Evolutionary conservation across 2,888 invertebrate species (phyloP).

Genomic region (Xiphydria camelus): DNA sequence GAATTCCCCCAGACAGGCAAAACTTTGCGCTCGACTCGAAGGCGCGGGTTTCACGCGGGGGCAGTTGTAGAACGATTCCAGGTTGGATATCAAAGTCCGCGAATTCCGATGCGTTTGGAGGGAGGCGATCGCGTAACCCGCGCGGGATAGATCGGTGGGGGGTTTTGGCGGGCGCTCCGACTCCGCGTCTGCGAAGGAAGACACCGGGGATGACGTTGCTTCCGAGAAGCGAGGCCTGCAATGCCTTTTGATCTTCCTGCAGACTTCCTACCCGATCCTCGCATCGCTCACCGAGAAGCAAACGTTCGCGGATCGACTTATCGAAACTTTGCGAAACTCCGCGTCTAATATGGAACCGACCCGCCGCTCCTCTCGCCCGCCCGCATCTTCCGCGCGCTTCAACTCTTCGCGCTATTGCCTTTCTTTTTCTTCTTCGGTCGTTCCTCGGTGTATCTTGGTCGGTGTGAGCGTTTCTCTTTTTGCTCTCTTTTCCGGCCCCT

Average conservation of each 20-base stretch:
- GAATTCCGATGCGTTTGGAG: slow-evolving; percentile 28
- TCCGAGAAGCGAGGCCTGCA: slow-evolving; percentile 47
- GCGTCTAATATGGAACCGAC: too few relatives aligned
- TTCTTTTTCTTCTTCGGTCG: too few relatives aligned
- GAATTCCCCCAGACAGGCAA: too few relatives aligned
- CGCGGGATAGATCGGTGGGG: slow-evolving; percentile 4
- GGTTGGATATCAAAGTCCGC: slow-evolving; percentile 33
- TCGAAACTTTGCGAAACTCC: slow-evolving; percentile 49
- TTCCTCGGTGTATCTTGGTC: too few relatives aligned
- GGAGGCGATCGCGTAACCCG: slow-evolving; percentile 32
- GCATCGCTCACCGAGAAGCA: slow-evolving; percentile 30
- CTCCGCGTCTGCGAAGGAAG: slow-evolving; percentile 29
- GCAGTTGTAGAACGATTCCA: slow-evolving; percentile 18
- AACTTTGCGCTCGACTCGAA: too few relatives aligned
- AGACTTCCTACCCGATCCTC: slow-evolving; percentile 35
- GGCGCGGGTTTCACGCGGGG: too few relatives aligned
- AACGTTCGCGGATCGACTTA: slow-evolving; percentile 44
- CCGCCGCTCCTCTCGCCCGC: too few relatives aligned
- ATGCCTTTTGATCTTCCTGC: slow-evolving; percentile 50
- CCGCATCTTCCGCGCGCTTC: too few relatives aligned
- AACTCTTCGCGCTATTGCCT: too few relatives aligned
- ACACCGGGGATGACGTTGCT: slow-evolving; percentile 42
- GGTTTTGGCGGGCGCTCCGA: neutral
- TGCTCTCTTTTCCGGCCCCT: too few relatives aligned
- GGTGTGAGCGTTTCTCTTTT: too few relatives aligned